These are phyloP conservation scores for Eucidaris tribuloides DNA, from an alignment of 35 echinoderm and acorn worm species.

Conservation along the genomic window DNA sequence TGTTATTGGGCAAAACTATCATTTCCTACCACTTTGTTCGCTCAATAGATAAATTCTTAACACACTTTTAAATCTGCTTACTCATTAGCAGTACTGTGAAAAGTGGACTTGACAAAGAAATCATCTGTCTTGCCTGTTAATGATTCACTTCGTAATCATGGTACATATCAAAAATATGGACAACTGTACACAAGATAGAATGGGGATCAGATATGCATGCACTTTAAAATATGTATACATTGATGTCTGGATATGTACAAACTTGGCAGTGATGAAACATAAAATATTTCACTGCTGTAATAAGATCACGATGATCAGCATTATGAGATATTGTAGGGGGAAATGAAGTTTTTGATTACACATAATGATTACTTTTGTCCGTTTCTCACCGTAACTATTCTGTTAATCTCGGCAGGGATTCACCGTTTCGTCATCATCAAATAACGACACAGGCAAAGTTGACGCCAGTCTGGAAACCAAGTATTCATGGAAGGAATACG, in stretches of 20 bases:
- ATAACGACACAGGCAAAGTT: slow-evolving; percentile 95
- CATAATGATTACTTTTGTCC: neutral
- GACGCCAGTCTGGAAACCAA: slow-evolving; percentile 98
- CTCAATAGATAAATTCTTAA: too few species aligned
- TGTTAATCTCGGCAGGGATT: slow-evolving; percentile 60
- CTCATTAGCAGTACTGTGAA: too few species aligned
- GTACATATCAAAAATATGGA: too few species aligned
- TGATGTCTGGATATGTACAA: neutral
- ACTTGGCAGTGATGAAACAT: neutral
- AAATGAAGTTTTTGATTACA: neutral
- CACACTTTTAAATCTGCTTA: too few species aligned
- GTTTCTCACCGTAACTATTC: neutral
- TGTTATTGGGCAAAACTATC: too few species aligned
- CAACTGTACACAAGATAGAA: too few species aligned
- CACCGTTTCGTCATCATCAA: slow-evolving; percentile 75
- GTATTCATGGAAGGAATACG: slow-evolving; percentile 98
- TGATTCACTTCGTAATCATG: too few species aligned
- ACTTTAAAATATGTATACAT: neutral
- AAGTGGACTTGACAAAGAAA: too few species aligned
- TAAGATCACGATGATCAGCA: neutral
- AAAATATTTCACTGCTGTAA: neutral
- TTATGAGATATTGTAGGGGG: neutral
- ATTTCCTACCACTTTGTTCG: too few species aligned
- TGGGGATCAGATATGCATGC: too few species aligned
- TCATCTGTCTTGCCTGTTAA: too few species aligned